These are phyloP conservation scores for Chromoteleia sp. DNA, from an alignment of 2,888 invertebrate species.

Conservation along the genomic window DNA sequence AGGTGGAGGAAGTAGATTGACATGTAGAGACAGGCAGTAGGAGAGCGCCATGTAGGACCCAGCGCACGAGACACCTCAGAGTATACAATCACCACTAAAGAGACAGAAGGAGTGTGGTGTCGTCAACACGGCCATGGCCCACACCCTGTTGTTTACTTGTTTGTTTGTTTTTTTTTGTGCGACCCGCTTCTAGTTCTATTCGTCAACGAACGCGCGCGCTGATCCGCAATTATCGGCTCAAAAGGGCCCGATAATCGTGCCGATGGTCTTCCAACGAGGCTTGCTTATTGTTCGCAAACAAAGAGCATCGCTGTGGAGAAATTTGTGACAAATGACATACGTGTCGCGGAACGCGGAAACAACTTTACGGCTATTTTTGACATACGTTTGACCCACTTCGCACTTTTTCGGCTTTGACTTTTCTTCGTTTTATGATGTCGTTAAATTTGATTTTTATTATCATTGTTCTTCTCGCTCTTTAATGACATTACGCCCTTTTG, in stretches of 20 bases:
- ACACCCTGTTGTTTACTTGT: too few species aligned
- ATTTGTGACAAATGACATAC: constrained; percentile 47
- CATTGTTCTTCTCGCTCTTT: too few species aligned
- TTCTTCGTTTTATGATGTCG: not conserved
- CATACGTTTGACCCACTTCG: constrained; percentile 45
- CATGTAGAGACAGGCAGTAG: too few species aligned
- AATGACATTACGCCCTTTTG: not conserved
- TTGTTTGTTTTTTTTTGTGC: too few species aligned
- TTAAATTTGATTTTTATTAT: not conserved
- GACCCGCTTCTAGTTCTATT: not conserved
- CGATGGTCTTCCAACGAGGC: not conserved
- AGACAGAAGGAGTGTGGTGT: too few species aligned
- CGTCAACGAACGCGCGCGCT: not conserved
- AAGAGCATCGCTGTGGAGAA: constrained; percentile 25
- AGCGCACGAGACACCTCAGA: too few species aligned
- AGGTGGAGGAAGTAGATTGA: too few species aligned
- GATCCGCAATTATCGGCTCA: constrained; percentile 4
- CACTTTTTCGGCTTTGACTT: constrained; percentile 24
- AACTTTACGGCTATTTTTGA: constrained; percentile 52
- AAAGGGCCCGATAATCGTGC: not conserved
- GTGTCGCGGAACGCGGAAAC: constrained; percentile 31
- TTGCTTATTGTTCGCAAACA: constrained; percentile 25
- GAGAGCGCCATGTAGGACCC: too few species aligned
- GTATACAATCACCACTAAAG: too few species aligned
- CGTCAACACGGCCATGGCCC: too few species aligned